A percentile compares a stretch with the other conserved stretches of the same genome.
These are phyloP conservation scores for Julus scandinavius DNA, from an alignment of 2,888 invertebrate genomes.

Conservation along the genomic window DNA sequence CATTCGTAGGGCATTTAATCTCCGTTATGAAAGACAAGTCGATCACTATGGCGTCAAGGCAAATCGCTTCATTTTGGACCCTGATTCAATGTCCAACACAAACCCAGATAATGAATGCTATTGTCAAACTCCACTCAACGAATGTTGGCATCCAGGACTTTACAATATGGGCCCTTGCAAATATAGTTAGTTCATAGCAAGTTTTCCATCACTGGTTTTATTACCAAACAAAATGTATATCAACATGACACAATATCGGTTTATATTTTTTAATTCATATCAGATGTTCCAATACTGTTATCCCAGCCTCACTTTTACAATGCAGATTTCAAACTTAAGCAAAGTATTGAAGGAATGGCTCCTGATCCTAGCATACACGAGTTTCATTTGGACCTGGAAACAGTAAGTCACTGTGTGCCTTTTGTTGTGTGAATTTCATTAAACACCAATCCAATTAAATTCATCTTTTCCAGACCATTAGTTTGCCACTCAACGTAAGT, in stretches of 20 bases:
- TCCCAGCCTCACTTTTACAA: slow-evolving; percentile 47
- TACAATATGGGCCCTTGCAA: slow-evolving; percentile 36
- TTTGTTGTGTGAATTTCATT: not conserved
- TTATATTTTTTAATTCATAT: not conserved
- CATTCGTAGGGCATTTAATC: slow-evolving; percentile 2
- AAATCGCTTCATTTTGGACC: not conserved
- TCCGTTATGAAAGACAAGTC: slow-evolving; percentile 11
- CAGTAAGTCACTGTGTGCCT: not conserved
- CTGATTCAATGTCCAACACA: not conserved
- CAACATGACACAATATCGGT: not conserved
- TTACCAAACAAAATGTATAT: not conserved
- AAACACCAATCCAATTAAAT: not conserved
- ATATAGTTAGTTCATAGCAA: not conserved
- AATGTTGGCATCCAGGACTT: not conserved
- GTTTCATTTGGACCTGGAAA: slow-evolving; percentile 28
- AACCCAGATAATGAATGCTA: not conserved
- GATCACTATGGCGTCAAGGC: slow-evolving; percentile 13
- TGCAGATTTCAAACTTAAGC: not conserved
- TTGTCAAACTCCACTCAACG: not conserved
- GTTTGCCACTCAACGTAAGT: not conserved
- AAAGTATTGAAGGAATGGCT: slow-evolving; percentile 19
- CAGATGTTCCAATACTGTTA: slow-evolving; percentile 5
- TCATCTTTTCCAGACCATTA: slow-evolving; percentile 3
- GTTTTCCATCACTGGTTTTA: too few species aligned
- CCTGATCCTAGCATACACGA: not conserved